Percentiles rank a stretch among this genome's conserved stretches.
These are phyloP conservation scores for Furcifer pardalis DNA, from an alignment of 2,797 vertebrate genomes.

Conservation along the genomic window DNA sequence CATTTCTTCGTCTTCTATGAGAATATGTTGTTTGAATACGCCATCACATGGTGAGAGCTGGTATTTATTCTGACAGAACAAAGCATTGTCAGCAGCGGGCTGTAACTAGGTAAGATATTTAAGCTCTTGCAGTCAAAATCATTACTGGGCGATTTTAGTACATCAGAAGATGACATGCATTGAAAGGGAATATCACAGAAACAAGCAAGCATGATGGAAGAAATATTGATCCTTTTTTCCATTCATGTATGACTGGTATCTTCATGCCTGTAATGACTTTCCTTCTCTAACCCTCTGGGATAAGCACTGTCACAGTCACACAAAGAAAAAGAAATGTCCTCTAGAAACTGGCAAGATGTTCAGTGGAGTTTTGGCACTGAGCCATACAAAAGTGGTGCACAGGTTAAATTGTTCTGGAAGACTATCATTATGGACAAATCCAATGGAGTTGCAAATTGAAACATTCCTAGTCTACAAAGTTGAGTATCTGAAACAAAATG, in stretches of 20 bases:
- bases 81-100: not conserved
- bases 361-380: too few species aligned
- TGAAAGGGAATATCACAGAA: not conserved
- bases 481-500: not conserved
- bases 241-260: too few species aligned
- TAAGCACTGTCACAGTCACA: not conserved
- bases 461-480: not conserved
- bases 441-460: not conserved
- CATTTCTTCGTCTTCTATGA: not conserved
- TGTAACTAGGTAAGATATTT: not conserved
- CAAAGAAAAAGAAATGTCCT: too few species aligned
- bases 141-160: not conserved
- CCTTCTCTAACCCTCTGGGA: not conserved
- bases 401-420: not conserved
- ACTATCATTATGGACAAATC: not conserved
- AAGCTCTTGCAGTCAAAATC: not conserved
- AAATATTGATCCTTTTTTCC: not conserved
- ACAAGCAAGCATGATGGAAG: not conserved
- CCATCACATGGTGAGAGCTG: constrained; percentile 26
- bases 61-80: constrained; percentile 20
- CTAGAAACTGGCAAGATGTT: not conserved
- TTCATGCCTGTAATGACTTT: not conserved
- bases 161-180: not conserved
- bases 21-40: constrained; percentile 18
- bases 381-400: not conserved